A percentile compares a stretch with the other conserved stretches of the same genome.
These are phyloP conservation scores for Platysternon megacephalum DNA, from an alignment of 2,113 vertebrate species.

Conservation along the genomic window DNA sequence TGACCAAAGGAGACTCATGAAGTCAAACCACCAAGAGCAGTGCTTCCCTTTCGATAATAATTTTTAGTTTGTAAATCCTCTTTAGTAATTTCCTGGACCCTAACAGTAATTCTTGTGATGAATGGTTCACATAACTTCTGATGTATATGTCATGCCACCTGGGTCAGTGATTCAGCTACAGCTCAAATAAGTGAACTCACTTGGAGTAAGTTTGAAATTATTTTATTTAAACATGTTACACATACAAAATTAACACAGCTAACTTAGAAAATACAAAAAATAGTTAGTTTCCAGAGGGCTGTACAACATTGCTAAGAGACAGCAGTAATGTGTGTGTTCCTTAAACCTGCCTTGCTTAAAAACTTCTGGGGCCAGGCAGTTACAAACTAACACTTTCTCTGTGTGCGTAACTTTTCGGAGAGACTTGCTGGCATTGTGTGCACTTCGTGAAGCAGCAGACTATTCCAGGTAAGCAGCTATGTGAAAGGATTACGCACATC, in stretches of 20 bases:
- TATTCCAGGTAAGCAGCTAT: background rate
- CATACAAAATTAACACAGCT: background rate
- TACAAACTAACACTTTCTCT: background rate
- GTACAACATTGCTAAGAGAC: background rate
- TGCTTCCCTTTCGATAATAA: background rate
- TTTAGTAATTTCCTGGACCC: background rate
- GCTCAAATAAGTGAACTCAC: background rate
- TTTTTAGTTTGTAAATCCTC: background rate
- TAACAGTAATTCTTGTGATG: background rate
- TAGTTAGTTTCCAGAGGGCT: background rate
- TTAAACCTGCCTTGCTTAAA: background rate
- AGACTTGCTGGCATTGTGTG: background rate
- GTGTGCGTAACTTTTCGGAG: background rate
- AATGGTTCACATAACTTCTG: background rate
- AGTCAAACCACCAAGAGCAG: background rate
- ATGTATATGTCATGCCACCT: background rate
- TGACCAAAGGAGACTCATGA: background rate
- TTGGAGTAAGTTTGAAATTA: background rate
- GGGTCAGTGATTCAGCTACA: background rate
- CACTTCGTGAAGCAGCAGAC: background rate
- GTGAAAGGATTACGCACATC: background rate
- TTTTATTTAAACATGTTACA: constrained; percentile 53
- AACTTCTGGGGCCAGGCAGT: background rate
- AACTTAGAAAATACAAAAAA: background rate
- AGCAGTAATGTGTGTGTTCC: background rate